Evolutionary conservation across 2,888 invertebrate species (phyloP), one percentile per base, ranked within the genome.

Genomic region (Luperina nickerlii): DNA sequence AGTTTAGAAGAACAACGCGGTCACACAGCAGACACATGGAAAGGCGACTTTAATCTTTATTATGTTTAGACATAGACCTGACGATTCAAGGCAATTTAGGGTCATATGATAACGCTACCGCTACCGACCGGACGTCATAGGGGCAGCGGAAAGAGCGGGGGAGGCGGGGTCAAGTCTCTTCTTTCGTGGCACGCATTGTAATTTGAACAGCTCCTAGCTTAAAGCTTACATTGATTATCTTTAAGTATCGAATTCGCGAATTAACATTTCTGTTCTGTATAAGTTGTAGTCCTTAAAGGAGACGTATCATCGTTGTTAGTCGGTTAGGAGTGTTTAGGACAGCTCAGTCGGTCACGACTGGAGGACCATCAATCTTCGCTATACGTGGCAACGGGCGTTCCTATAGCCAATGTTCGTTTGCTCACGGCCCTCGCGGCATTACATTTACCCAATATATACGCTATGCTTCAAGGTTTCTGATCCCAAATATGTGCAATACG

Each of bases 291-390:
- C 78, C 65, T 62, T 76, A 76, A 70, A 79, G 51, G 60, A 76
- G 72, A 81, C 32, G 38, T 74, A 80, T 74, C 81, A 77, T 81
- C 81, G 76, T 57, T 72, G 76, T 70, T 74, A 74, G 80, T 84
- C 76, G 70, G 76, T 76, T 80, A 74, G 57, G 74, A 76, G 57
- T 80, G 72, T 69, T 76, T 74, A 57, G 13, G 67, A 66, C 65
- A 74, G 68, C 57, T 74, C 73, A 73, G 65, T 83, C 67, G 74
- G 78, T 83, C 76, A 76, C 78, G 71, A 66, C 71, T 79, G 42
- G 63, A 78, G 76, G 60, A 79, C 79, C 54, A 83, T 82, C 81
- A 78, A 81, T 87, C 87, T 79, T 83, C n/a, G 65, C 75, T 62
- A 65, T 81, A 81, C 81, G 76, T 85, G 82, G 54, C 81, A 81